These are phyloP conservation scores for Halocaridina rubra DNA, from an alignment of 2,888 invertebrate genomes.

Conservation along the genomic window DNA sequence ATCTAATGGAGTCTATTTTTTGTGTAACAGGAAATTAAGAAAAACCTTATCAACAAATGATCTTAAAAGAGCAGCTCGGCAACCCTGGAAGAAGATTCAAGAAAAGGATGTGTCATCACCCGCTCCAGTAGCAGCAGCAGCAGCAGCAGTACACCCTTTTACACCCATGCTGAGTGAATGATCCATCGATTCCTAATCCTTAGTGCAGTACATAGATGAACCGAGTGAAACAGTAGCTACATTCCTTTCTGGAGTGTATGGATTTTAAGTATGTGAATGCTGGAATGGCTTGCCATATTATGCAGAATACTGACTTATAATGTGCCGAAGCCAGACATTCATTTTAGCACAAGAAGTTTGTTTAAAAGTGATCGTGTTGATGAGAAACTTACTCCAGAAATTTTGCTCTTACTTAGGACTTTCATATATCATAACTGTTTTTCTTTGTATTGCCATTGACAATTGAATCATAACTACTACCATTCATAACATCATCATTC, in stretches of 20 bases:
- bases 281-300: not conserved
- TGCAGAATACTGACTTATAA: not conserved
- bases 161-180: conserved; percentile 15
- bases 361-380: too few species aligned
- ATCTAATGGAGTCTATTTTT: too few species aligned
- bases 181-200: not conserved
- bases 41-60: conserved; percentile 83
- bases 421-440: too few species aligned
- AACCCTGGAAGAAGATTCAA: conserved; percentile 74
- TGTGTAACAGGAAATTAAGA: conserved; percentile 79
- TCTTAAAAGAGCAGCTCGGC: conserved; percentile 84
- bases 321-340: conserved; percentile 6
- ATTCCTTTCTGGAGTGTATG: conserved; percentile 23
- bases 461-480: too few species aligned
- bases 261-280: not conserved
- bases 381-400: not conserved
- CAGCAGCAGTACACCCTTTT: not conserved
- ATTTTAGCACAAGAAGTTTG: too few species aligned
- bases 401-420: too few species aligned
- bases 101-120: conserved; percentile 23
- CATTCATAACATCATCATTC: too few species aligned
- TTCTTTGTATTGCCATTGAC: too few species aligned
- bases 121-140: conserved; percentile 11
- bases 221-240: too few species aligned
- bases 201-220: not conserved